Evolutionary conservation across 2,113 vertebrate species (phyloP).

Genomic region (Psilopogon haemacephalus): DNA sequence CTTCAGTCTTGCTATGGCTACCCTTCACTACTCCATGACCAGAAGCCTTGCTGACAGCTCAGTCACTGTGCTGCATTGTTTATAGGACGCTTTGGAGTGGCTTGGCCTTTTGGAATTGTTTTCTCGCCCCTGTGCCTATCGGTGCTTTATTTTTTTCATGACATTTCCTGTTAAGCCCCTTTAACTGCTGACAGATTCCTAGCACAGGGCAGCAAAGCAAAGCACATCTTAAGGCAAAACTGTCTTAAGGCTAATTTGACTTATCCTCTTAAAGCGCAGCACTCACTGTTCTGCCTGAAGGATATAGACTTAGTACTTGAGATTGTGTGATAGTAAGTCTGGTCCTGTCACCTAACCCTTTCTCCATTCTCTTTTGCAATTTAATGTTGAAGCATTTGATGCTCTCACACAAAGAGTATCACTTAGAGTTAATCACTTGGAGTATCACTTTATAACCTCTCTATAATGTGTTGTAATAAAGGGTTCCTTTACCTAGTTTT

Average conservation of each 20-base stretch:
- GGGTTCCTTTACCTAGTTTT: not conserved
- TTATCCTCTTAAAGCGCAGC: constrained; percentile 34
- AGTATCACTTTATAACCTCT: not conserved
- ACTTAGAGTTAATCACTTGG: not conserved
- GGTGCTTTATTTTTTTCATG: not conserved
- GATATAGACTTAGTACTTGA: not conserved
- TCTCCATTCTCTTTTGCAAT: not conserved
- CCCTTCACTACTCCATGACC: not conserved
- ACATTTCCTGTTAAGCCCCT: not conserved
- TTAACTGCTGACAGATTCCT: not conserved
- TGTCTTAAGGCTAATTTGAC: constrained; percentile 31
- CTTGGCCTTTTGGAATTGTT: not conserved
- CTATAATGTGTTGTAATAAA: not conserved
- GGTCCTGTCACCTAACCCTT: not conserved
- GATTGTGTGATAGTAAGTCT: not conserved
- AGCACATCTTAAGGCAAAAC: not conserved
- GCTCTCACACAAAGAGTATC: not conserved
- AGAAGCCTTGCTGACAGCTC: not conserved
- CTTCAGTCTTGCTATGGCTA: not conserved
- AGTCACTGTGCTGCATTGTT: fast-evolving
- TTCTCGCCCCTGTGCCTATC: not conserved
- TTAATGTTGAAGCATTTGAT: not conserved
- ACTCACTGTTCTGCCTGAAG: not conserved
- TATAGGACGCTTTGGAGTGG: not conserved
- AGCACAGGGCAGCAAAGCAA: not conserved